A percentile compares a stretch with the other conserved stretches of the same genome.
phyloP scores from a whole-genome alignment of 2,797 vertebrate genomes.

The Lemur catta region DNA sequence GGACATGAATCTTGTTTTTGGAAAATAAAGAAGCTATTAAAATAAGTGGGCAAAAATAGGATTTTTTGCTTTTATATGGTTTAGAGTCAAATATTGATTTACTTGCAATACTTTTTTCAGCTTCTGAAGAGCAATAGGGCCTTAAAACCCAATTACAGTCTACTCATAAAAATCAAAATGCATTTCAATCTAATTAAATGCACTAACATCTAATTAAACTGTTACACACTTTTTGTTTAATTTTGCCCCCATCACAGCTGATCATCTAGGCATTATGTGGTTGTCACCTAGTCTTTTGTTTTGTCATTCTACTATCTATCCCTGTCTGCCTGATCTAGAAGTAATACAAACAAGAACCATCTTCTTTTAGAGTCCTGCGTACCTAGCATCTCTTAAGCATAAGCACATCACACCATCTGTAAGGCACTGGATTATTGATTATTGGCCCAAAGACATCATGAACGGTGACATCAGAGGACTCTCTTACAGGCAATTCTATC shows the following conservation, averaged over 20 bases:
- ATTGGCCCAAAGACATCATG: background rate
- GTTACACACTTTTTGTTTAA: background rate
- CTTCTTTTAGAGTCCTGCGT: background rate
- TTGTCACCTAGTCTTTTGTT: background rate
- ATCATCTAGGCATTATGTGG: background rate
- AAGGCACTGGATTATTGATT: background rate
- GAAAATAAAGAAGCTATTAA: slow-evolving; percentile 16
- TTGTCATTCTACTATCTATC: background rate
- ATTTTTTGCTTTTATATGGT: slow-evolving; percentile 36
- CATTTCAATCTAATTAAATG: slow-evolving; percentile 31
- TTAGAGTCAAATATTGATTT: slow-evolving; percentile 28
- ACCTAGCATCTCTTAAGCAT: background rate
- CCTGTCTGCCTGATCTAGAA: background rate
- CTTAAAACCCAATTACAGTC: background rate
- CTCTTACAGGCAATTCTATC: background rate
- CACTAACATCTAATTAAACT: slow-evolving; percentile 16
- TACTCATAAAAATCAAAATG: slow-evolving; percentile 26
- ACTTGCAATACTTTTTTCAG: background rate
- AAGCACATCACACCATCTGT: background rate
- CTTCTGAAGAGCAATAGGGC: background rate
- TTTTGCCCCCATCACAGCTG: background rate
- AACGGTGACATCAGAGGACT: background rate
- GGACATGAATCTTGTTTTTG: background rate
- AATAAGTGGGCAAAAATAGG: background rate
- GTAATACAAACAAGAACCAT: background rate